Evolutionary conservation across 1,140 invertebrate species (phyloP), one percentile per base, ranked within the genome.

Genomic region (Aphaenogaster rudis): DNA sequence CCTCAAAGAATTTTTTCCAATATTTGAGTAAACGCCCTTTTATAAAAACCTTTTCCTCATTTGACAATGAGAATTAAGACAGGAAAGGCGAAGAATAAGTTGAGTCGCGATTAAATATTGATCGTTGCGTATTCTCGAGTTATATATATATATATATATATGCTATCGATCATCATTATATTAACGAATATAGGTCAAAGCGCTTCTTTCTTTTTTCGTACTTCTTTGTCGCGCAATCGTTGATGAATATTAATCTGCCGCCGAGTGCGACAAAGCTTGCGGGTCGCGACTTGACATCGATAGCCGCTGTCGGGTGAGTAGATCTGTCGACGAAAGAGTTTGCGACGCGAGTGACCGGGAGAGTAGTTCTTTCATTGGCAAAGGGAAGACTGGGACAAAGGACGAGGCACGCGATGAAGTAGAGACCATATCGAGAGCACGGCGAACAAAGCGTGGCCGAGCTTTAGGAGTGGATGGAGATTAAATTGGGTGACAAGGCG

Each of bases 401-500:
- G 63, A n/a, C 39, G 54, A 15, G 17, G 61, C 45, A 21, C 66
- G 39, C 52, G 64, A 59, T 74, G 52, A 42, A 72, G 48, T 33
- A 15, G 80, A 72, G 64, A 61, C 69, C 67, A 39, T 74, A 84
- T 74, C 80, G 57, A 84, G 80, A 48, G 33, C 42, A 6, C 39
- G 36, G 79, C 67, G 69, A 76, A 84, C 80, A 84, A 84, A 82
- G 80, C 80, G 33, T 45, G 17, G 54, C 39, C 80, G 66, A 28
- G 67, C 67, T 82, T 7, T 7, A 50, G 28, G 59, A 79, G 72
- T 78, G 72, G 61, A 52, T 79, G 61, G 74, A 86, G 82, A 86
- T 86, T 80, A 86, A 86, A 86, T 79, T 86, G 82, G 74, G 74
- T 86, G 82, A 86, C 82, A 86, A 86, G 59, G 76, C 59, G 82